Evolutionary conservation across 1,140 invertebrate genomes (phyloP).

Genomic region (Trinorchestia longiramus): DNA sequence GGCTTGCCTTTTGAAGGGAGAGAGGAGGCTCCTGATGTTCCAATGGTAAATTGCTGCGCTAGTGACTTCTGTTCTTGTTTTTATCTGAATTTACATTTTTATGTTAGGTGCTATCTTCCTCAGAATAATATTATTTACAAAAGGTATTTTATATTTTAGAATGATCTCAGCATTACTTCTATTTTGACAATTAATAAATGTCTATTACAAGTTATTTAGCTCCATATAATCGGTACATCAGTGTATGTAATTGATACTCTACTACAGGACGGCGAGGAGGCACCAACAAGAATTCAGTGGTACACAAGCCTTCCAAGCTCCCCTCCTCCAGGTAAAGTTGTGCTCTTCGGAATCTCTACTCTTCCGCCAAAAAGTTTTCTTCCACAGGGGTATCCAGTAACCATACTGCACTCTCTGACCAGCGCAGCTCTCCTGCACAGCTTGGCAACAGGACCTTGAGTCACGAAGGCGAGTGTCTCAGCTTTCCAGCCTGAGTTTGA

Average conservation of each 20-base stretch:
- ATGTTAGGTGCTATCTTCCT: too few relatives aligned
- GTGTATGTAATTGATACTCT: neutral
- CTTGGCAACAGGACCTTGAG: neutral
- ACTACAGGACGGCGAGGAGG: neutral
- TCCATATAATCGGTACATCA: neutral
- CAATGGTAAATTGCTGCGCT: too few relatives aligned
- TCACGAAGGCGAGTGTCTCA: conserved; percentile 7
- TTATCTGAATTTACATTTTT: too few relatives aligned
- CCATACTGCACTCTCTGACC: neutral
- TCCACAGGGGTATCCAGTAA: neutral
- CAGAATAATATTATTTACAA: too few relatives aligned
- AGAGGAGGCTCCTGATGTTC: too few relatives aligned
- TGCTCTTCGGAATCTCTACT: neutral
- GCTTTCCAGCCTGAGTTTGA: neutral
- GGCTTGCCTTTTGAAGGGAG: too few relatives aligned
- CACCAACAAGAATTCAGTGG: neutral
- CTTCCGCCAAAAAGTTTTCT: conserved; percentile 7
- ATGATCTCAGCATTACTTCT: too few relatives aligned
- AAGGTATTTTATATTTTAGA: too few relatives aligned
- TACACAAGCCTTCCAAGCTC: conserved; percentile 24
- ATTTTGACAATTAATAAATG: too few relatives aligned
- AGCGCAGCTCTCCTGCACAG: neutral
- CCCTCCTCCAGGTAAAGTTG: conserved; percentile 3
- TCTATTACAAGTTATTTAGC: neutral
- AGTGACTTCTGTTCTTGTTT: too few relatives aligned